Conservation (phyloP, 1,140 invertebrate species). For the Monochamus saltuarius region DNA sequence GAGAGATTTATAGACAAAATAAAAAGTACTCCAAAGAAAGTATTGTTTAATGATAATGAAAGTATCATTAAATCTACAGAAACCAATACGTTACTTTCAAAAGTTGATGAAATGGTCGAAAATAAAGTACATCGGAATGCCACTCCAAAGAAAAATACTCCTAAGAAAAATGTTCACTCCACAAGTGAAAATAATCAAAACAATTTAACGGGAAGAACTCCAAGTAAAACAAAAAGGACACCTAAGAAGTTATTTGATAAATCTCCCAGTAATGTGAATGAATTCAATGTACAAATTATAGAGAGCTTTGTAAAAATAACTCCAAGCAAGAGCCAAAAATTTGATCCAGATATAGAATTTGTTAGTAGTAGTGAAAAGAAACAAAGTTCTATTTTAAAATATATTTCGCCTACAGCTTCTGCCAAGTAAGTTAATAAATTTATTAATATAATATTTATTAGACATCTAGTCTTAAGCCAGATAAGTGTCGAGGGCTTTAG, state of each 20-base stretch:
- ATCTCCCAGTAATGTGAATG: conserved; percentile 38
- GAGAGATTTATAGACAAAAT: conserved; percentile 7
- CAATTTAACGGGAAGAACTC: background rate
- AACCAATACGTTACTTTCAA: too few relatives aligned
- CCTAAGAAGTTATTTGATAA: conserved; percentile 41
- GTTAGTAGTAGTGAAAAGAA: conserved; percentile 24
- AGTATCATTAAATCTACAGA: too few relatives aligned
- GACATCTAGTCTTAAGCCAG: background rate
- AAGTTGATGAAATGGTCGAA: background rate
- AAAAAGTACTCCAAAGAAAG: background rate
- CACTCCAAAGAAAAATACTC: background rate
- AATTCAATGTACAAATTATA: conserved; percentile 46
- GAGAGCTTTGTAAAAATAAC: conserved; percentile 46
- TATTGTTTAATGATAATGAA: too few relatives aligned
- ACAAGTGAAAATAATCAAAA: background rate
- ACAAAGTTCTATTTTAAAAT: conserved; percentile 25
- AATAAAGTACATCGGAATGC: background rate
- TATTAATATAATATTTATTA: too few relatives aligned
- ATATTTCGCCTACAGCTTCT: conserved; percentile 33
- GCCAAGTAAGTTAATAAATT: conserved; percentile 22
- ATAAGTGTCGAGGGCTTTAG: background rate
- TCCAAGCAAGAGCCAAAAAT: conserved; percentile 37
- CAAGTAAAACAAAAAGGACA: conserved; percentile 18
- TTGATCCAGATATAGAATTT: conserved; percentile 14
- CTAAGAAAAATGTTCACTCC: too few relatives aligned